Evolutionary conservation across 2,797 vertebrate species (phyloP).

Genomic region (Mormyrops attenuatus): DNA sequence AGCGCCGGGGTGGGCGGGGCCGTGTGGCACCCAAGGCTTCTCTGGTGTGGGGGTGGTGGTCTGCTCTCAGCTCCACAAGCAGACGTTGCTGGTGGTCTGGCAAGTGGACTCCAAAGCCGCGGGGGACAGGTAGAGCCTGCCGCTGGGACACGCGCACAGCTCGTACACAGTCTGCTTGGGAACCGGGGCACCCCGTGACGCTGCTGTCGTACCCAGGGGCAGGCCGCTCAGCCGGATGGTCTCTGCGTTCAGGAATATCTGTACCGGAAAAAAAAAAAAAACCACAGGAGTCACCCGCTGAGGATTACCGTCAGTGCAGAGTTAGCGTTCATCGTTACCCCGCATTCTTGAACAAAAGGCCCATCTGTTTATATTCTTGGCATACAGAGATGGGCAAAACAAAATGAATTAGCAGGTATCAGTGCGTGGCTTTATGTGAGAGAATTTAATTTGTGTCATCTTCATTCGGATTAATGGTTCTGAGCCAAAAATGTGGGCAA

Average conservation of each 20-base stretch:
- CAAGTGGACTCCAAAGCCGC: slow-evolving; percentile 87
- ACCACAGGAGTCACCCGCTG: neutral
- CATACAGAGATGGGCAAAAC: neutral
- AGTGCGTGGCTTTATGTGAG: neutral
- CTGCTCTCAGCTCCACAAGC: slow-evolving; percentile 87
- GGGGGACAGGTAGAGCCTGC: slow-evolving; percentile 93
- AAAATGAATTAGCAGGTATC: neutral
- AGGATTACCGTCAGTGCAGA: neutral
- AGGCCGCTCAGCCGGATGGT: slow-evolving; percentile 87
- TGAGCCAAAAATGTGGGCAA: neutral
- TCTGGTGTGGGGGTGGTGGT: slow-evolving; percentile 38
- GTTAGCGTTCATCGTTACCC: neutral
- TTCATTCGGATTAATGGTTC: neutral
- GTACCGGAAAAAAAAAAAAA: slow-evolving; percentile 29
- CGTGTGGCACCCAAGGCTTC: slow-evolving; percentile 37
- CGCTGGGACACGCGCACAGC: slow-evolving; percentile 87
- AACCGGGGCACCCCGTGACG: slow-evolving; percentile 74
- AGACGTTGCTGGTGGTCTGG: slow-evolving; percentile 90
- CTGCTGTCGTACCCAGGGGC: slow-evolving; percentile 77
- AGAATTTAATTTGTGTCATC: neutral
- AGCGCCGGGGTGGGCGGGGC: neutral
- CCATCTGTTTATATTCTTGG: neutral
- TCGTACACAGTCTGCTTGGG: slow-evolving; percentile 92
- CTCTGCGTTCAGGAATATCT: slow-evolving; percentile 92
- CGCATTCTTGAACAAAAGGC: neutral